These are phyloP conservation scores for Dasypogon diadema DNA, from an alignment of 2,888 invertebrate genomes.

Conservation along the genomic window DNA sequence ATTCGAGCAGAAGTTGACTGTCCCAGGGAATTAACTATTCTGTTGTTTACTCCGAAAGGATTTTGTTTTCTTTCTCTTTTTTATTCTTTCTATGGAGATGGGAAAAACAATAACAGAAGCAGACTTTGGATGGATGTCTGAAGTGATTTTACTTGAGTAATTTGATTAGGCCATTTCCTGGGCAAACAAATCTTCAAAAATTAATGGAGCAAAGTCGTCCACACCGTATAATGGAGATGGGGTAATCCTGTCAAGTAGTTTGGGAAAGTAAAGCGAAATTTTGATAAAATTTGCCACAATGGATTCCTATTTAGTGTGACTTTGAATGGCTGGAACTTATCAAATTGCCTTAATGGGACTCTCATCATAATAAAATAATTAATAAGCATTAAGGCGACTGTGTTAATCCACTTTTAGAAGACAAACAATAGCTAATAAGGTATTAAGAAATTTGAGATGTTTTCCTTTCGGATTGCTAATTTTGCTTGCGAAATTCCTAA, in stretches of 20 bases:
- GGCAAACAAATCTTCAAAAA: slow-evolving; percentile 6
- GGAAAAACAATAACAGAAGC: slow-evolving; percentile 11
- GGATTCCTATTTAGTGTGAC: too few relatives aligned
- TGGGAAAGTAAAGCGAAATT: too few relatives aligned
- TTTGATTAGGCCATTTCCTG: slow-evolving; percentile 28
- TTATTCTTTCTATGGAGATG: neutral
- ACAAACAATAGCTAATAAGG: too few relatives aligned
- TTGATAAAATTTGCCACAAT: too few relatives aligned
- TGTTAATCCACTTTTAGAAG: too few relatives aligned
- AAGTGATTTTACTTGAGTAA: slow-evolving; percentile 9
- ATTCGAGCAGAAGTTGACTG: neutral
- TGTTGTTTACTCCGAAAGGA: neutral
- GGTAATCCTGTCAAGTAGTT: neutral
- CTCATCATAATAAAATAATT: too few relatives aligned
- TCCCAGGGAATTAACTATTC: neutral
- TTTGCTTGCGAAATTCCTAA: too few relatives aligned
- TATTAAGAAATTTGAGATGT: too few relatives aligned
- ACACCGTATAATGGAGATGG: neutral
- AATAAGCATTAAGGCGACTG: too few relatives aligned
- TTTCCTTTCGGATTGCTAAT: too few relatives aligned
- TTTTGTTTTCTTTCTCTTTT: neutral
- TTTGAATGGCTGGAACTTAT: too few relatives aligned
- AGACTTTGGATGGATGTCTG: slow-evolving; percentile 29
- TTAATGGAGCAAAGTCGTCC: neutral
- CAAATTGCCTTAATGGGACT: too few relatives aligned